Conservation (phyloP, 2,888 invertebrate species). For the Hirudinaria manillensis region DNA sequence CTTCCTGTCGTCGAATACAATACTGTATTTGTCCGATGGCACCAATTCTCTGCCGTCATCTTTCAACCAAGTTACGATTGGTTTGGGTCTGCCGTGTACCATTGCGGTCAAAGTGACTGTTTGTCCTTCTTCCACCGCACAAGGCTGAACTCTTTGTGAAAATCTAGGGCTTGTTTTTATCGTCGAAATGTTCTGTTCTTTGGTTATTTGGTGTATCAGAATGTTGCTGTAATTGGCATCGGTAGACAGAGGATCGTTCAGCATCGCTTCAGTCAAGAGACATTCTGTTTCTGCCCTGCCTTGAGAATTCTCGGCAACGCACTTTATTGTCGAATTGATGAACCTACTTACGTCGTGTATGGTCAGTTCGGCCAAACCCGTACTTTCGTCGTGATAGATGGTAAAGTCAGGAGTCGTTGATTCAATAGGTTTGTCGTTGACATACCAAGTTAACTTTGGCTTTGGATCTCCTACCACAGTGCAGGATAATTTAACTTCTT, state of each 20-base stretch:
- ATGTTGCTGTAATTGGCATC: constrained; percentile 22
- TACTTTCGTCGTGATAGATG: constrained; percentile 49
- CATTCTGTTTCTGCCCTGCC: constrained; percentile 76
- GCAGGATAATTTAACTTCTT: constrained; percentile 48
- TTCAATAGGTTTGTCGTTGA: constrained; percentile 50
- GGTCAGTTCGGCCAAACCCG: constrained; percentile 48
- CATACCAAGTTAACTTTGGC: constrained; percentile 52
- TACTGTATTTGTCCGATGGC: constrained; percentile 22
- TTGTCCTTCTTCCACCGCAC: constrained; percentile 60
- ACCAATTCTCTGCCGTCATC: constrained; percentile 55
- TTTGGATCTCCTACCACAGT: constrained; percentile 48
- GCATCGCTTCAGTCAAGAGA: constrained; percentile 35
- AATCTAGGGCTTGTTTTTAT: constrained; percentile 36
- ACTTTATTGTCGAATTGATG: constrained; percentile 58
- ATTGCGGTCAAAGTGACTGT: constrained; percentile 70
- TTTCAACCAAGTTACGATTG: constrained; percentile 67
- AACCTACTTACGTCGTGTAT: constrained; percentile 46
- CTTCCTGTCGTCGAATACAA: constrained; percentile 50
- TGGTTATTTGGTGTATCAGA: constrained; percentile 25
- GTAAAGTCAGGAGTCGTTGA: constrained; percentile 52
- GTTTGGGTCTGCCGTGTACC: constrained; percentile 68
- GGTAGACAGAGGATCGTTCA: constrained; percentile 22
- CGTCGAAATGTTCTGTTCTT: constrained; percentile 4
- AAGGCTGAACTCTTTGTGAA: constrained; percentile 41
- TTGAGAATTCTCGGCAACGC: constrained; percentile 38